A percentile compares a stretch with the other conserved stretches of the same genome.
Evolutionary conservation across 2,888 invertebrate genomes (phyloP).

Genomic region (Platycheirus albimanus): DNA sequence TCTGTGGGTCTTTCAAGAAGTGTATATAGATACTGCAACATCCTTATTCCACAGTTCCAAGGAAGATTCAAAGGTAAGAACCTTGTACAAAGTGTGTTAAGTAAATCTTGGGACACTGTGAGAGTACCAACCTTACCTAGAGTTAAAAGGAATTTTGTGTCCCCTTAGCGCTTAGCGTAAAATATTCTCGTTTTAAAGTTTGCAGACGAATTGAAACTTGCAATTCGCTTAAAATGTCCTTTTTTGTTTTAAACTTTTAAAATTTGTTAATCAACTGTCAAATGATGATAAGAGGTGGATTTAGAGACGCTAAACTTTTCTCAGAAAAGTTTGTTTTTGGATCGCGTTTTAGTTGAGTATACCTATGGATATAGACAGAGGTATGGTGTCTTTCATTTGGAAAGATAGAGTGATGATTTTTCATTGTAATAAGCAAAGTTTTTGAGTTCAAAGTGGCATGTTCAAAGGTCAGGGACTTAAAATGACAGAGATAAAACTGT

Average conservation of each 20-base stretch:
- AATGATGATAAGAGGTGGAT: conserved; percentile 62
- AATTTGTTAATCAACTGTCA: conserved; percentile 70
- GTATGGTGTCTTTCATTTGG: conserved; percentile 10
- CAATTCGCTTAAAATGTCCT: conserved; percentile 27
- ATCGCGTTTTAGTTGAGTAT: not conserved
- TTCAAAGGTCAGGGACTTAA: conserved; percentile 14
- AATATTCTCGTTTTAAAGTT: conserved; percentile 34
- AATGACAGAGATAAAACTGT: not conserved
- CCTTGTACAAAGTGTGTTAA: not conserved
- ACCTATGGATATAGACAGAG: not conserved
- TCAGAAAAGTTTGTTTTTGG: conserved; percentile 5
- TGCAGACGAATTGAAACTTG: conserved; percentile 57
- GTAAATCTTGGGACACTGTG: conserved; percentile 1
- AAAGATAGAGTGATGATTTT: conserved; percentile 6
- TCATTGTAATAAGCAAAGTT: conserved; percentile 24
- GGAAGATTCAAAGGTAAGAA: conserved; percentile 47
- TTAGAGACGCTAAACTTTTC: conserved; percentile 34
- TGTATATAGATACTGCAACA: not conserved
- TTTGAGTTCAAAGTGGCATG: conserved; percentile 2
- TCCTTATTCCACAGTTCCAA: not conserved
- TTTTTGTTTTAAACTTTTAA: conserved; percentile 43
- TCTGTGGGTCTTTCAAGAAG: not conserved
- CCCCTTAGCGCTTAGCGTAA: conserved; percentile 35
- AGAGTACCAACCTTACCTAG: not conserved
- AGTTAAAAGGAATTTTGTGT: conserved; percentile 47